phyloP scores from a whole-genome alignment of 92 coral and sea anemone genomes.

The Nematostella vectensis region DNA sequence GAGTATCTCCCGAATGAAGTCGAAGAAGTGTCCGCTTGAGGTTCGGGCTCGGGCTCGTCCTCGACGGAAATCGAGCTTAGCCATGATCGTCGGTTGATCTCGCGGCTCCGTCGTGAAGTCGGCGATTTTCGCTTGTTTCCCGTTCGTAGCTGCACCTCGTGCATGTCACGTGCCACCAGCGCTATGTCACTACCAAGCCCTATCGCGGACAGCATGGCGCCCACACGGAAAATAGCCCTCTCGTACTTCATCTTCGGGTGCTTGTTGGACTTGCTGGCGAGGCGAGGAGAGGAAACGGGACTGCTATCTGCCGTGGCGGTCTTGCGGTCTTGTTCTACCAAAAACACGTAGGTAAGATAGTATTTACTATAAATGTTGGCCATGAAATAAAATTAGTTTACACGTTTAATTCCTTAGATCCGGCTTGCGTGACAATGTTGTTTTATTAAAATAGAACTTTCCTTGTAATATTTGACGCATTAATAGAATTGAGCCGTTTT shows the following conservation, averaged over 20 bases:
- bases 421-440: no score
- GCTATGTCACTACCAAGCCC: slow-evolving; percentile 44
- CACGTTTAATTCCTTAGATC: no score
- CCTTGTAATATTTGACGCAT: no score
- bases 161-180: slow-evolving; percentile 37
- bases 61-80: slow-evolving; percentile 57
- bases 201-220: slow-evolving; percentile 35
- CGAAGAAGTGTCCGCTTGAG: slow-evolving; percentile 27
- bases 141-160: slow-evolving; percentile 32
- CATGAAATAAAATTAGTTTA: no score
- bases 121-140: slow-evolving; percentile 50
- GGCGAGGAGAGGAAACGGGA: slow-evolving; percentile 41
- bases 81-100: slow-evolving; percentile 65
- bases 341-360: slow-evolving; percentile 7
- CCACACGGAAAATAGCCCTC: slow-evolving; percentile 41
- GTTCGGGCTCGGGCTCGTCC: slow-evolving; percentile 34
- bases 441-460: no score
- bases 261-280: slow-evolving; percentile 14
- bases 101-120: slow-evolving; percentile 66
- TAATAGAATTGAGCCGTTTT: no score
- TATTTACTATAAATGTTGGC: no score
- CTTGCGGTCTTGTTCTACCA: slow-evolving; percentile 23
- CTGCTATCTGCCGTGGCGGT: slow-evolving; percentile 56
- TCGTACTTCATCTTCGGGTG: slow-evolving; percentile 45
- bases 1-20: slow-evolving; percentile 6